Conservation (phyloP, 2,797 vertebrate species). For the Pelochelys cantorii region DNA sequence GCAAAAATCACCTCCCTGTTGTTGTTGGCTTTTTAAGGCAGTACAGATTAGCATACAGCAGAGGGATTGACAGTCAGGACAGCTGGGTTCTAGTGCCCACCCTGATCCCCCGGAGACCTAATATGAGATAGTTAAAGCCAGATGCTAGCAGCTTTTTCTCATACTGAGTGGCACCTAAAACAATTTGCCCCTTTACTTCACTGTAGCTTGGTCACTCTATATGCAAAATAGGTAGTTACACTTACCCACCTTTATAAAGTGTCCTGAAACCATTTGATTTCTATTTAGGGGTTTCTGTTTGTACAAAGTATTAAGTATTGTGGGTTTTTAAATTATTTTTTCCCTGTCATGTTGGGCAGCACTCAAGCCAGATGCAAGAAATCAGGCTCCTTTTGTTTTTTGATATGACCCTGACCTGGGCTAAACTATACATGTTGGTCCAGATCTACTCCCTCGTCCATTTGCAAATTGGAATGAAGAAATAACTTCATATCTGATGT, state of each 20-base stretch:
- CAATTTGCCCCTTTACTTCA: background rate
- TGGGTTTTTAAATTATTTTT: background rate
- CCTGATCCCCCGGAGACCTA: background rate
- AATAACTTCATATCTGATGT: background rate
- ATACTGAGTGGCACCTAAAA: background rate
- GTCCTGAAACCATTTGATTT: background rate
- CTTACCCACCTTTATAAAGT: background rate
- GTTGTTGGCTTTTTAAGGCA: background rate
- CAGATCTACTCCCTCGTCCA: background rate
- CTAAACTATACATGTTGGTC: background rate
- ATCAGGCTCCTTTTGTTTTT: background rate
- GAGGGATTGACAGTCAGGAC: background rate
- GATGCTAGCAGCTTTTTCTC: background rate
- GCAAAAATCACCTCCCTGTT: background rate
- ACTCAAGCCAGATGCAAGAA: background rate
- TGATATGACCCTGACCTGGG: background rate
- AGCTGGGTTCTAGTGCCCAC: background rate
- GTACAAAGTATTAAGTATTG: background rate
- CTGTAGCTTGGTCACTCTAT: background rate
- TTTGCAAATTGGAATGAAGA: background rate
- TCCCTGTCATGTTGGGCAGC: background rate
- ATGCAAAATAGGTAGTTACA: accelerated
- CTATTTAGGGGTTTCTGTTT: slow-evolving; percentile 5
- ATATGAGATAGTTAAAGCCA: background rate
- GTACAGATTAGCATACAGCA: background rate